phyloP scores from a whole-genome alignment of 1,140 invertebrate species.

The Sinonovacula constricta region DNA sequence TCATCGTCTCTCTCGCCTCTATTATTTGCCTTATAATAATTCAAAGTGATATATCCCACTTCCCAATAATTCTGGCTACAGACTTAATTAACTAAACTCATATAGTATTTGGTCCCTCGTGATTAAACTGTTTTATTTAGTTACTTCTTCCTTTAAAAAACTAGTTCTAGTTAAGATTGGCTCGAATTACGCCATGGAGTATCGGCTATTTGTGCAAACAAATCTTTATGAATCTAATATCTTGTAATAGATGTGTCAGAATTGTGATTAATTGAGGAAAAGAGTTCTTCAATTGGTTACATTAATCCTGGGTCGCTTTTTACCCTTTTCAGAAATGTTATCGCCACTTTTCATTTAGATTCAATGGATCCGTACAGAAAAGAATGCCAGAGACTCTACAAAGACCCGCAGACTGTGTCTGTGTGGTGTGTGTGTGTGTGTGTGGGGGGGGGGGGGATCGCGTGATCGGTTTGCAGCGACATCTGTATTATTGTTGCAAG shows the following conservation, averaged over 20 bases:
- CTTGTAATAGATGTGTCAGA: conserved; percentile 52
- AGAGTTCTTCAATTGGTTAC: conserved; percentile 53
- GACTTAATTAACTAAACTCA: conserved; percentile 53
- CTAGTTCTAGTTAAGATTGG: conserved; percentile 41
- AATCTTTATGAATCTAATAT: conserved; percentile 53
- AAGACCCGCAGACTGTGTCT: no score
- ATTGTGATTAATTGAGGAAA: conserved; percentile 51
- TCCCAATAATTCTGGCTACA: conserved; percentile 29
- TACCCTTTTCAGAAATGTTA: conserved; percentile 44
- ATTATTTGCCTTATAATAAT: conserved; percentile 55
- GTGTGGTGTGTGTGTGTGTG: no score
- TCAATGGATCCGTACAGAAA: conserved; percentile 37
- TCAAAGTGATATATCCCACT: conserved; percentile 45
- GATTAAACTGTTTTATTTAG: conserved; percentile 56
- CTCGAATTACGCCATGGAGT: conserved; percentile 54
- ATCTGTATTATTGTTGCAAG: no score
- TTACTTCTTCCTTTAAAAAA: conserved; percentile 46
- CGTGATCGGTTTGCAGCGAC: no score
- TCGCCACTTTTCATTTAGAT: conserved; percentile 41
- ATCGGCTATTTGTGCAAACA: conserved; percentile 50
- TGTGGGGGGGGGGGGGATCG: no score
- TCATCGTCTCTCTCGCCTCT: conserved; percentile 27
- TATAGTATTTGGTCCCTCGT: conserved; percentile 48
- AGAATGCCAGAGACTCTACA: conserved; percentile 26
- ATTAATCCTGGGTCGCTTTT: conserved; percentile 50